Percentiles rank a stretch among this genome's conserved stretches.
Evolutionary conservation across 2,888 invertebrate genomes (phyloP).

Genomic region (Caenorhabditis uteleia): DNA sequence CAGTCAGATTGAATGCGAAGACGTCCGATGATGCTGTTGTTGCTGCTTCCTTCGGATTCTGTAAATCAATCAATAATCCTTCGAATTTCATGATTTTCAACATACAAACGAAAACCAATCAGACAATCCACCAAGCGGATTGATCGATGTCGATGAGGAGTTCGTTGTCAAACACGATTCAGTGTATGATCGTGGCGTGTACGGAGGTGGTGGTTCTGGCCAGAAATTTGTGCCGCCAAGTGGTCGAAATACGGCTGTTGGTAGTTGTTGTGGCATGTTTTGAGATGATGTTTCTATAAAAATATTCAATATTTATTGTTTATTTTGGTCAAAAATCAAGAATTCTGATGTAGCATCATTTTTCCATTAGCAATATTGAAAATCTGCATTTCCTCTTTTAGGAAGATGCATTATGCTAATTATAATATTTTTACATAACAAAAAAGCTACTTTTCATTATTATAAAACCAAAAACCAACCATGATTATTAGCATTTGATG

Average conservation of each 20-base stretch:
- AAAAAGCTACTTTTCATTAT: not conserved
- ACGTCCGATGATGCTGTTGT: not conserved
- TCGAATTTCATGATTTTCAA: not conserved
- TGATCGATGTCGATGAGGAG: not conserved
- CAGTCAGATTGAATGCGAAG: not conserved
- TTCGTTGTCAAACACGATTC: slow-evolving; percentile 9
- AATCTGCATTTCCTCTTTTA: no score
- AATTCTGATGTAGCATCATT: not conserved
- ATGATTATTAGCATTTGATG: not conserved
- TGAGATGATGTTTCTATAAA: slow-evolving; percentile 9
- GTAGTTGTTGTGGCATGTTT: slow-evolving; percentile 1
- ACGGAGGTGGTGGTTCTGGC: slow-evolving; percentile 54
- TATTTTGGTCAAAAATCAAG: not conserved
- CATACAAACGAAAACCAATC: slow-evolving; percentile 14
- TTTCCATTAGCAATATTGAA: slow-evolving; percentile 20
- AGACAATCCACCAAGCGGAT: no score
- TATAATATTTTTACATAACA: no score
- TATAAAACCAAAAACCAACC: not conserved
- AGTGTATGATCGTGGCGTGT: slow-evolving; percentile 23
- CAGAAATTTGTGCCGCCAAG: slow-evolving; percentile 9
- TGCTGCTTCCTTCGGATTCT: not conserved
- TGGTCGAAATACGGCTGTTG: not conserved
- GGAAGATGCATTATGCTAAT: no score
- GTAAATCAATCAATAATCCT: slow-evolving; percentile 4
- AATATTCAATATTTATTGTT: not conserved